Percentiles rank a stretch among this genome's conserved stretches.
These are phyloP conservation scores for Drosophila ohnishii DNA, from an alignment of 1,140 invertebrate genomes.

Conservation along the genomic window DNA sequence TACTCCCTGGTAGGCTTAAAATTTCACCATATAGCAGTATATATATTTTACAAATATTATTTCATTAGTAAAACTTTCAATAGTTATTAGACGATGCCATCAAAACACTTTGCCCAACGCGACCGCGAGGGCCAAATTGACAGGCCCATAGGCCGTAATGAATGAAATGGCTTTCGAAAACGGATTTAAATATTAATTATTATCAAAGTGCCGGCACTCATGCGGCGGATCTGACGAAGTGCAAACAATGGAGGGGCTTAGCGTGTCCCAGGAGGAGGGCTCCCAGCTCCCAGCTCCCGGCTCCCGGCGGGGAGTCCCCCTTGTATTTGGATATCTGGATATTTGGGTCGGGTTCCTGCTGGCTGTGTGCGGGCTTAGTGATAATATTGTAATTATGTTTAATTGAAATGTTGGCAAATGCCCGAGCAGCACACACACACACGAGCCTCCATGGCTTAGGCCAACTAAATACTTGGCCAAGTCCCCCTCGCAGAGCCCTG, in stretches of 20 bases:
- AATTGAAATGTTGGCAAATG: slow-evolving; percentile 67
- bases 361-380: slow-evolving; percentile 30
- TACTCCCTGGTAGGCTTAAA: neutral
- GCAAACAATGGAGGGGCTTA: slow-evolving; percentile 32
- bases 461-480: slow-evolving; percentile 41
- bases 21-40: neutral
- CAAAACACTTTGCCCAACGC: slow-evolving; percentile 2
- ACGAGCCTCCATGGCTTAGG: neutral
- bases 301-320: neutral
- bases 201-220: slow-evolving; percentile 66
- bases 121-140: slow-evolving; percentile 17
- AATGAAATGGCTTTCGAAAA: slow-evolving; percentile 54
- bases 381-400: slow-evolving; percentile 66
- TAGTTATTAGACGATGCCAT: slow-evolving; percentile 4
- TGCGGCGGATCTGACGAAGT: slow-evolving; percentile 31
- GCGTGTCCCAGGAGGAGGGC: neutral
- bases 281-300: neutral
- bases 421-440: slow-evolving; percentile 13
- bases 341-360: slow-evolving; percentile 3
- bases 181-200: slow-evolving; percentile 73
- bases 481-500: slow-evolving; percentile 7
- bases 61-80: neutral
- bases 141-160: slow-evolving; percentile 20
- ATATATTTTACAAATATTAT: neutral
- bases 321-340: slow-evolving; percentile 10